A percentile compares a stretch with the other conserved stretches of the same genome.
Evolutionary conservation across 2,888 invertebrate genomes (phyloP).

Genomic region (Lutraria lutraria): DNA sequence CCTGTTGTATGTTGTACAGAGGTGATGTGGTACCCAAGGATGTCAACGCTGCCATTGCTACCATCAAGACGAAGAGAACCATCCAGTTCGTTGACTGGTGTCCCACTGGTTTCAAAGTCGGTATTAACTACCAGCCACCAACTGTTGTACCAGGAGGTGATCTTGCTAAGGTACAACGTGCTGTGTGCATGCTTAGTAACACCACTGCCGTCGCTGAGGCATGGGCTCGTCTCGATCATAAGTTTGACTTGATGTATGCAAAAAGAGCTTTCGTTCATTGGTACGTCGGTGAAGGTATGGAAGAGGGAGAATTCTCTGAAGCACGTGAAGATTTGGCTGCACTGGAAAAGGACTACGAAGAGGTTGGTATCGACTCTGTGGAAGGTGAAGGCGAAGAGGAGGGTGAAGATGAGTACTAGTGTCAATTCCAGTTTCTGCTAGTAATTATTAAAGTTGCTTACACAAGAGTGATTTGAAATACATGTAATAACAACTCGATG

Average conservation of each 20-base stretch:
- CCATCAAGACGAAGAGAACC: no score
- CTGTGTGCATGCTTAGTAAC: conserved; percentile 50
- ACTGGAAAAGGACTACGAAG: neutral
- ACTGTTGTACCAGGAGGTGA: no score
- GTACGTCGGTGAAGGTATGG: conserved; percentile 29
- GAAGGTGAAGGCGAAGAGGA: conserved; percentile 14
- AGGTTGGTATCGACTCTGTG: neutral
- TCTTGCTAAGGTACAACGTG: no score
- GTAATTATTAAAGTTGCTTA: no score
- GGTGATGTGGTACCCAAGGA: conserved; percentile 46
- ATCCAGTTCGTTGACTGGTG: no score
- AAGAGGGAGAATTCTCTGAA: conserved; percentile 6
- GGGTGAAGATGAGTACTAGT: neutral
- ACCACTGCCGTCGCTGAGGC: conserved; percentile 42
- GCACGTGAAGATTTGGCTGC: neutral
- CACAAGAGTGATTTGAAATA: no score
- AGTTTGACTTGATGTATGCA: conserved; percentile 45
- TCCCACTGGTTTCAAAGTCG: no score
- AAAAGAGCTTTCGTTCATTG: no score
- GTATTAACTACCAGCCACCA: no score
- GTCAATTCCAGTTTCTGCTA: no score
- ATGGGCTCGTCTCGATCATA: conserved; percentile 46
- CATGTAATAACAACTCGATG: no score
- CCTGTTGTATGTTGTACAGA: conserved; percentile 36
- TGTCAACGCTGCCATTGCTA: conserved; percentile 37